A percentile compares a stretch with the other conserved stretches of the same genome.
These are phyloP conservation scores for Rhamphomyia laevipes DNA, from an alignment of 2,888 invertebrate species.

Conservation along the genomic window DNA sequence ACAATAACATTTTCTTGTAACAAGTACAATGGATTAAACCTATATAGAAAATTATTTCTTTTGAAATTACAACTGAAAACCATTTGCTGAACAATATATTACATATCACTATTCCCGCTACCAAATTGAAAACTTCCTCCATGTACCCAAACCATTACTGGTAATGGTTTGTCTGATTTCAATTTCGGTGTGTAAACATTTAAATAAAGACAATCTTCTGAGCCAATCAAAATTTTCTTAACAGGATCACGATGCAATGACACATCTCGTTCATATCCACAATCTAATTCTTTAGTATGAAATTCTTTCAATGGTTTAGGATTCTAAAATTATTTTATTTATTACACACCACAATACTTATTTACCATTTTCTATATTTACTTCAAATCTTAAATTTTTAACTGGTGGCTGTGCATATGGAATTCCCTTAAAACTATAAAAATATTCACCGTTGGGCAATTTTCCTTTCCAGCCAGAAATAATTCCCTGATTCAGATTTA, in stretches of 20 bases:
- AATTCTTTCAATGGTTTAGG: constrained; percentile 29
- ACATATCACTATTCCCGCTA: constrained; percentile 25
- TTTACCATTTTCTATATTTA: constrained; percentile 16
- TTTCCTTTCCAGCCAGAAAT: background rate
- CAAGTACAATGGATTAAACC: constrained; percentile 19
- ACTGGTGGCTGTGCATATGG: constrained; percentile 48
- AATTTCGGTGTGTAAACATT: constrained; percentile 30
- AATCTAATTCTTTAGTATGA: constrained; percentile 24
- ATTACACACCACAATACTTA: background rate
- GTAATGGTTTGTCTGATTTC: constrained; percentile 16
- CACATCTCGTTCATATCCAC: constrained; percentile 26
- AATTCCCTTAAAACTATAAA: constrained; percentile 25
- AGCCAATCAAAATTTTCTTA: constrained; percentile 20
- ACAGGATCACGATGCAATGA: constrained; percentile 28
- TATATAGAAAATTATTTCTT: background rate
- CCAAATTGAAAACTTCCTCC: constrained; percentile 32
- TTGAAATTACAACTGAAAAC: no score
- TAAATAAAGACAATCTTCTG: constrained; percentile 32
- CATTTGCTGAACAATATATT: background rate
- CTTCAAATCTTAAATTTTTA: constrained; percentile 34
- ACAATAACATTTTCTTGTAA: constrained; percentile 20
- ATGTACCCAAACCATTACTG: constrained; percentile 36
- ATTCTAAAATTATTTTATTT: constrained; percentile 18
- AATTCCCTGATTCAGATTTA: background rate
- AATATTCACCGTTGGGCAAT: background rate